phyloP scores from a whole-genome alignment of 2,113 vertebrate genomes.

The Pachyramphus minor region DNA sequence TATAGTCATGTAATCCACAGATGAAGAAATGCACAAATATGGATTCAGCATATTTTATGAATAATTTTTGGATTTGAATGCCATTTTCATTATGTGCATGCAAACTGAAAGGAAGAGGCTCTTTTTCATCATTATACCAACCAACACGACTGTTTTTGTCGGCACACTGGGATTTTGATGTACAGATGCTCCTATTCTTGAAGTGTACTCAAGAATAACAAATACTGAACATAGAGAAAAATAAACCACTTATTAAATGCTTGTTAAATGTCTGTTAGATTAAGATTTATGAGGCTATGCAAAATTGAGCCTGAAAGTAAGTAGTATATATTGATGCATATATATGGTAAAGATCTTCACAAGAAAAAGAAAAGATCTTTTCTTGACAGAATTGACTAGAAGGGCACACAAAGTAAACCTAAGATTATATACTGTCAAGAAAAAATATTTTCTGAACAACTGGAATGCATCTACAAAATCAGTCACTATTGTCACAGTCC shows the following conservation, averaged over 20 bases:
- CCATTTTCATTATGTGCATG: background rate
- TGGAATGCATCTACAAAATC: background rate
- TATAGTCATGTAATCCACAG: background rate
- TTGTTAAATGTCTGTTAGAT: background rate
- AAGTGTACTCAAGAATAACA: background rate
- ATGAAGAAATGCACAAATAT: background rate
- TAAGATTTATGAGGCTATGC: background rate
- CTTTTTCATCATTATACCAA: background rate
- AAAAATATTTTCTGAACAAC: background rate
- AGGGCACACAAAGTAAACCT: background rate
- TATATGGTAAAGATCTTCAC: background rate
- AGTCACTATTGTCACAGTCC: background rate
- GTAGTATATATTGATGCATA: background rate
- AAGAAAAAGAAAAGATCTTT: background rate
- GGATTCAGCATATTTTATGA: background rate
- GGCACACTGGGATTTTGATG: background rate
- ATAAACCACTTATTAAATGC: background rate
- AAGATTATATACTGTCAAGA: background rate
- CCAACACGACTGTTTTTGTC: background rate
- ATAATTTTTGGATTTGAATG: background rate
- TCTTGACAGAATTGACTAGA: background rate
- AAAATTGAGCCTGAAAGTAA: background rate
- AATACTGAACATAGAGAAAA: background rate
- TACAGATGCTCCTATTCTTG: background rate
- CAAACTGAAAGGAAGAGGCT: background rate